Evolutionary conservation across 2,888 invertebrate genomes (phyloP).

Genomic region (Willowsia nigromaculata): DNA sequence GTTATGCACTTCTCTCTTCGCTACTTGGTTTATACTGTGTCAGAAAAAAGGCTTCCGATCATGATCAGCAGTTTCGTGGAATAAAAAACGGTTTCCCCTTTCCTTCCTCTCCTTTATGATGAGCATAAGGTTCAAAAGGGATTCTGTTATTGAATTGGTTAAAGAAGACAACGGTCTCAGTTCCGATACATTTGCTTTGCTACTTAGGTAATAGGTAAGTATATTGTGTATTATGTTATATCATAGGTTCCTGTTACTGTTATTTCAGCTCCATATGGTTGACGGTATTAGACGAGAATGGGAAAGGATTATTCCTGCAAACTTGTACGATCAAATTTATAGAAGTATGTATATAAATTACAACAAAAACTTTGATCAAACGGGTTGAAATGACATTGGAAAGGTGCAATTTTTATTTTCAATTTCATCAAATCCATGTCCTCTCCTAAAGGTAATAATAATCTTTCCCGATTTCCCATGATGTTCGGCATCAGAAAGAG

Average conservation of each 20-base stretch:
- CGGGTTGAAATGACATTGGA: slow-evolving; percentile 54
- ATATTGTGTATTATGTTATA: too few relatives aligned
- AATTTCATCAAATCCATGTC: not conserved
- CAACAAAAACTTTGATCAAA: not conserved
- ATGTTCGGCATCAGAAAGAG: not conserved
- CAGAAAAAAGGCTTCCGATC: slow-evolving; percentile 55
- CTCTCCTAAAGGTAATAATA: not conserved
- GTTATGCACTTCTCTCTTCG: not conserved
- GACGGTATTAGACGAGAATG: not conserved
- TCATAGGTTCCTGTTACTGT: not conserved
- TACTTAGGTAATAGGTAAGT: too few relatives aligned
- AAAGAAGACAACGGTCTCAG: slow-evolving; percentile 6
- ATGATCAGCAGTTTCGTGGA: slow-evolving; percentile 3
- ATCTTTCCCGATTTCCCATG: slow-evolving; percentile 33
- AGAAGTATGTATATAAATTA: slow-evolving; percentile 49
- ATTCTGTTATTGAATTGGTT: not conserved
- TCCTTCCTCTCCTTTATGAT: slow-evolving; percentile 45
- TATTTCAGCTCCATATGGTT: slow-evolving; percentile 23
- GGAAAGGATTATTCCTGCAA: slow-evolving; percentile 46
- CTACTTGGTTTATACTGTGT: slow-evolving; percentile 18
- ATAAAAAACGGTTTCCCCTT: slow-evolving; percentile 43
- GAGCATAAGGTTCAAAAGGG: slow-evolving; percentile 18
- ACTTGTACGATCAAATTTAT: slow-evolving; percentile 57
- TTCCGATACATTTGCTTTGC: slow-evolving; percentile 34
- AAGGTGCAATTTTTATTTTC: slow-evolving; percentile 53